These are phyloP conservation scores for Nomada hirtipes DNA, from an alignment of 2,888 invertebrate genomes.

Conservation along the genomic window DNA sequence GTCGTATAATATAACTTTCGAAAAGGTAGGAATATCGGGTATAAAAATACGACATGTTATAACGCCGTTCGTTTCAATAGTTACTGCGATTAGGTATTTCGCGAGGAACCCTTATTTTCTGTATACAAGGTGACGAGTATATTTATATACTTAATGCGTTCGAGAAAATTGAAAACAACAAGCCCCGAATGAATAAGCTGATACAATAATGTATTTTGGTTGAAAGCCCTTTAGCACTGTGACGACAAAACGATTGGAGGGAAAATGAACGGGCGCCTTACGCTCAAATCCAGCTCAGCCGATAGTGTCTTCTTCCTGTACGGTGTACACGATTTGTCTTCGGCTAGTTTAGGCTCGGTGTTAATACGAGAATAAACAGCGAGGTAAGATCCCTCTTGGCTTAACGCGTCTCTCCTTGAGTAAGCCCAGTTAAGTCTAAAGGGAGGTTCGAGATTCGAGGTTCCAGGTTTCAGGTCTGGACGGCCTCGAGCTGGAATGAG, in stretches of 20 bases:
- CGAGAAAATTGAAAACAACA: constrained; percentile 76
- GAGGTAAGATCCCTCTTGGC: constrained; percentile 75
- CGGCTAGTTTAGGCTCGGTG: constrained; percentile 76
- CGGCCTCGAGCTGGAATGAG: constrained; percentile 72
- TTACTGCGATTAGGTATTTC: constrained; percentile 43
- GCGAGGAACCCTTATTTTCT: constrained; percentile 76
- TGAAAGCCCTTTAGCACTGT: not conserved
- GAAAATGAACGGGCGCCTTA: constrained; percentile 52
- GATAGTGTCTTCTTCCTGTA: constrained; percentile 57
- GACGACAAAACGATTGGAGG: constrained; percentile 24
- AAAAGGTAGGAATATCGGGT: no score
- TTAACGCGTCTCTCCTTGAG: constrained; percentile 77
- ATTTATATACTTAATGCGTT: constrained; percentile 62
- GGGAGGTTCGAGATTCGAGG: constrained; percentile 77
- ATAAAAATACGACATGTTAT: constrained; percentile 22
- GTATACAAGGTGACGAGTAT: constrained; percentile 73
- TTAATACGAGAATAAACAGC: constrained; percentile 82
- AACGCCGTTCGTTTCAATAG: constrained; percentile 10
- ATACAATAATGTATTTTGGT: not conserved
- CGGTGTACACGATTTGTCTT: constrained; percentile 76
- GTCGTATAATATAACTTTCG: not conserved
- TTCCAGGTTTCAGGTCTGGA: constrained; percentile 69
- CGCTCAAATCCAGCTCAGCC: constrained; percentile 53
- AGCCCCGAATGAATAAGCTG: constrained; percentile 19
- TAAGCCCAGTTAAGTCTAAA: constrained; percentile 76